phyloP scores from a whole-genome alignment of 2,113 vertebrate genomes.

The Trogon surrucura region DNA sequence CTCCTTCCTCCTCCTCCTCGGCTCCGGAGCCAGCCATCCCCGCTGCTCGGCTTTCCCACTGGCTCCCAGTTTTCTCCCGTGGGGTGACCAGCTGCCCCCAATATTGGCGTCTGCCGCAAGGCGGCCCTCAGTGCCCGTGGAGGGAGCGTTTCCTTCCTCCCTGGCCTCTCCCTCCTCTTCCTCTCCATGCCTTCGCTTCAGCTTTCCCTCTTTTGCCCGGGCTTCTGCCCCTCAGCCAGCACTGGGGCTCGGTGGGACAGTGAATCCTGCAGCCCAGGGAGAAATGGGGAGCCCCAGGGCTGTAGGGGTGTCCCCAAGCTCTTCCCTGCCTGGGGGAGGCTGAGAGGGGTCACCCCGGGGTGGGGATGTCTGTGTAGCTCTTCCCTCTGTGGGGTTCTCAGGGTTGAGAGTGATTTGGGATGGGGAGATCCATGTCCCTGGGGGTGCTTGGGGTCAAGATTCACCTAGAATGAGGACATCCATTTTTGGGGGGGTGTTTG shows the following conservation, averaged over 20 bases:
- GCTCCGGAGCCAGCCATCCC: neutral
- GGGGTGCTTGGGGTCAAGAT: rapidly evolving
- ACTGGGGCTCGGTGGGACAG: neutral
- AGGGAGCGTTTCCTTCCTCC: neutral
- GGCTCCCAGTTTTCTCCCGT: neutral
- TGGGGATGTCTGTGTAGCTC: too few species aligned
- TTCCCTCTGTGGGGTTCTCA: too few species aligned
- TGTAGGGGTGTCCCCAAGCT: rapidly evolving
- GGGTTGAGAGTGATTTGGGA: too few species aligned
- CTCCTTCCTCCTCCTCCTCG: neutral
- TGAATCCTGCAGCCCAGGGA: neutral
- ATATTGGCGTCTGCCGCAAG: neutral
- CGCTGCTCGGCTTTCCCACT: neutral
- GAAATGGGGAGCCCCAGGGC: neutral
- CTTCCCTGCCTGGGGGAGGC: neutral
- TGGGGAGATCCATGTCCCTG: too few species aligned
- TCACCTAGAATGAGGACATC: neutral
- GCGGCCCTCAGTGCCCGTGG: neutral
- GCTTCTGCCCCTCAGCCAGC: too few species aligned
- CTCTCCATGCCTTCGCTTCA: neutral
- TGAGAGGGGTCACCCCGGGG: too few species aligned
- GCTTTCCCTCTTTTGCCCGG: rapidly evolving
- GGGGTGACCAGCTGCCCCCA: neutral
- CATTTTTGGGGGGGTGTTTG: neutral
- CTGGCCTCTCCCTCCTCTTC: neutral